Evolutionary conservation across 2,888 invertebrate species (phyloP).

Genomic region (Nomada fabriciana): DNA sequence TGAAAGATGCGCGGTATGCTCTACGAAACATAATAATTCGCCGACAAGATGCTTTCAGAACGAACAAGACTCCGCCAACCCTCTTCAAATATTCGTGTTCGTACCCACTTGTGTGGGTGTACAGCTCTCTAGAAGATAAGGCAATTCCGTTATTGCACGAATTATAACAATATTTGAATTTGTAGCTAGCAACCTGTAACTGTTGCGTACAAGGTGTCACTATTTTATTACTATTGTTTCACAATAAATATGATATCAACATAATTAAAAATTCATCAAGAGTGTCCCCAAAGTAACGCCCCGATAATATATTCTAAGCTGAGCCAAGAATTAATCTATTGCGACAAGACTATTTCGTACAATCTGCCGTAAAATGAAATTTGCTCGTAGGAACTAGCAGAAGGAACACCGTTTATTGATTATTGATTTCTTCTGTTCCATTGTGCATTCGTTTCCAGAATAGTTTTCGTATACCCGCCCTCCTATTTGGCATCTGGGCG

Average conservation of each 20-base stretch:
- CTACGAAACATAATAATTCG: slow-evolving; percentile 32
- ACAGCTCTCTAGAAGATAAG: not conserved
- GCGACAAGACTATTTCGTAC: not conserved
- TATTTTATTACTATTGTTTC: not conserved
- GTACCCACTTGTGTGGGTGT: not conserved
- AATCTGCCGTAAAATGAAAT: not conserved
- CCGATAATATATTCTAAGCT: too few species aligned
- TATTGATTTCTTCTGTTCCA: not conserved
- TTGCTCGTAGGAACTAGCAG: not conserved
- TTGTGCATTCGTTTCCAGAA: not conserved
- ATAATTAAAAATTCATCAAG: too few species aligned
- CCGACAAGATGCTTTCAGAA: not conserved
- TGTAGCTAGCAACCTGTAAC: not conserved
- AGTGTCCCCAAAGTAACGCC: too few species aligned
- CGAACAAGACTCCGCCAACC: not conserved
- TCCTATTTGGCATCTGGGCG: too few species aligned
- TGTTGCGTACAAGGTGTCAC: not conserved
- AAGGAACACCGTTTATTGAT: not conserved
- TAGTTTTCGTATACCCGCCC: not conserved
- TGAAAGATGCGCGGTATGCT: slow-evolving; percentile 10
- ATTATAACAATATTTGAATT: slow-evolving; percentile 11
- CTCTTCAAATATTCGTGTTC: slow-evolving; percentile 13
- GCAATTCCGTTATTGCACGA: not conserved
- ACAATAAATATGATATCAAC: too few species aligned
- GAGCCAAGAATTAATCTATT: not conserved